Base-by-base conservation (phyloP, 2,888 invertebrate genomes). In the Caenorhabditis becei region DNA sequence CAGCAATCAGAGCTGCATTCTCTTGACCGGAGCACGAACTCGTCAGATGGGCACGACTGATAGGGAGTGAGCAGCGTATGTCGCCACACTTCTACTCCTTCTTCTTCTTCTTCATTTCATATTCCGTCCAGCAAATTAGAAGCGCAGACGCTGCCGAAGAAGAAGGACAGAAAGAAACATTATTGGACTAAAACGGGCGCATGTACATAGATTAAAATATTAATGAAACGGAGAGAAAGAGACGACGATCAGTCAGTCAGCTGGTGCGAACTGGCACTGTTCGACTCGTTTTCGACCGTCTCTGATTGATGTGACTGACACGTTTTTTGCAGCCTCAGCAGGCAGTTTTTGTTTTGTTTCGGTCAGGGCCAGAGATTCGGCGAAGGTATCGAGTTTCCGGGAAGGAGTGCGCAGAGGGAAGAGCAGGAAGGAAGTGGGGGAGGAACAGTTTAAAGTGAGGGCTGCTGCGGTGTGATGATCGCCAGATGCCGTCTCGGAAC, bases 401-500 rank as follows among this genome's bases (percentile, higher is more conserved):
- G 47, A 62, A 23, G 47, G n/a, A 58, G 58, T 47, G 67, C 66
- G 58, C 67, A 44, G 47, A 47, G 24, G 47, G 44, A 56, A 35
- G 23, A 26, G 28, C 11, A 2, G 44, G 28, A 44, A 24, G 26
- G 53, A 20, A n/a, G 51, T 18, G 18, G 16, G 65, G 16, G 11
- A 53, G 32, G 54, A 66, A 66, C 69, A 69, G 69, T 69, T 69
- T 69, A 69, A 69, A 66, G 66, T 69, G 44, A 37, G n/a, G 54
- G 32, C 18, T 51, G 65, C 23, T 35, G 37, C 10, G 44, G 11
- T 44, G 54, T 53, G 54, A 24, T 54, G 16, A 28, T 28, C 54
- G 44, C 51, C 63, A 62, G 62, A 62, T 41, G 47, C 44, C 62
- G 41, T 37, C 61, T 44, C 23, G 26, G 16, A 37, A n/a, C n/a